Base-by-base conservation (phyloP, 2,113 vertebrate genomes). In the Mesitornis unicolor region DNA sequence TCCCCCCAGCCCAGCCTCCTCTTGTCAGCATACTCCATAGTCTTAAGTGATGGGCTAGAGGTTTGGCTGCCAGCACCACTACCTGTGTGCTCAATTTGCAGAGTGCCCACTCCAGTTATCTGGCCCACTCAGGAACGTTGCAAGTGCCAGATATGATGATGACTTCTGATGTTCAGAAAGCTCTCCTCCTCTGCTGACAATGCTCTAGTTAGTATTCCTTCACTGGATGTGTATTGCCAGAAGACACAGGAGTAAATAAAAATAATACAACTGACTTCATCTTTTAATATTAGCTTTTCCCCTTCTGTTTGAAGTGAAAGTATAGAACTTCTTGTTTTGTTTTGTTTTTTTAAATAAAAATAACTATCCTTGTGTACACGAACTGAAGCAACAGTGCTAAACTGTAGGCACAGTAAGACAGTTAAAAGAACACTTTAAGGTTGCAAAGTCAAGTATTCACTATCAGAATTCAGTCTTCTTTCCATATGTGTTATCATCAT, bases 151-250 rank as follows among this genome's bases (percentile, higher is more conserved):
- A 36, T 56, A 57, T 7, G n/a, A n/a, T 31, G n/a, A 76, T 47
- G 53, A 63, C 38, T 77, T 77, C 38, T 0, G 0, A 74, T 19
- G 24, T 36, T 43, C 28, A 79, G 65, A 24, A 47, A 45, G 54
- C 36, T 95, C 87, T 96, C 50, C 54, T 92, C 38, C 75, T 59
- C 53, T 33, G 78, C 91, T 96, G 74, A 77, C n/a, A 84, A 60
- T 14, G 75, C 24, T 64, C 63, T 53, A 74, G 48, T 9, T 53
- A 74, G 48, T 9, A 47, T 29, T 78, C 14, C 50, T 70, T 90
- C 71, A 7, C 35, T 47, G 47, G 10, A 13, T 8, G 47, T 2
- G 21, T 6, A 82, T 7, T 80, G 60, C 36, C 81, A 63, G 83
- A 54, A 68, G 57, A 54, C 12, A 76, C 11, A 64, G 68, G 47